These are phyloP conservation scores for Ascaphus truei DNA, from an alignment of 2,113 vertebrate genomes.

Conservation along the genomic window DNA sequence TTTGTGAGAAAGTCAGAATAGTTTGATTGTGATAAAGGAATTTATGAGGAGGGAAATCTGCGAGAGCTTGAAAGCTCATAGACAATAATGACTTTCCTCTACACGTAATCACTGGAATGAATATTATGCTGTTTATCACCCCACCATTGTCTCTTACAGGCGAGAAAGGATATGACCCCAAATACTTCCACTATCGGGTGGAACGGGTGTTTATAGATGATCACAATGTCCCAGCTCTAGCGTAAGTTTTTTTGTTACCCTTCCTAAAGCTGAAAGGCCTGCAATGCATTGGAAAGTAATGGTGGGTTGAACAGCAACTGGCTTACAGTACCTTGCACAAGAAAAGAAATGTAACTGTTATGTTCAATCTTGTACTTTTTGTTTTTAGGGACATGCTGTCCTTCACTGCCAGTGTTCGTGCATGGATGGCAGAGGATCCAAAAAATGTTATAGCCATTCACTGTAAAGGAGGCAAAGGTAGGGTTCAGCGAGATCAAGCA, in stretches of 20 bases:
- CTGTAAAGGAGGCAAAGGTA: slow-evolving; percentile 97
- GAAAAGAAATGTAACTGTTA: background rate
- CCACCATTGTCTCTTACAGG: slow-evolving; percentile 64
- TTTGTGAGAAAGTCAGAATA: too few relatives aligned
- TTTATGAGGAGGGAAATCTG: too few relatives aligned
- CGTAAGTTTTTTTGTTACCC: slow-evolving; percentile 62
- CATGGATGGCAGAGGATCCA: slow-evolving; percentile 81
- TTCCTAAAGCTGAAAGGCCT: too few relatives aligned
- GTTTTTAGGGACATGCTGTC: slow-evolving; percentile 80
- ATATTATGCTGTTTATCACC: too few relatives aligned
- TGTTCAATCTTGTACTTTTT: background rate
- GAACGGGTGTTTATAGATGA: slow-evolving; percentile 86
- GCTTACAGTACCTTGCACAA: background rate
- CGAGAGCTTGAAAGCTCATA: too few relatives aligned
- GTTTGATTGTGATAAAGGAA: too few relatives aligned
- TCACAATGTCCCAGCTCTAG: slow-evolving; percentile 85
- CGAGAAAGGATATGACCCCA: slow-evolving; percentile 86
- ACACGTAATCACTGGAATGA: too few relatives aligned
- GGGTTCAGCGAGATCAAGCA: too few relatives aligned
- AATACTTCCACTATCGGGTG: slow-evolving; percentile 85
- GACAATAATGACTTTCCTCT: too few relatives aligned
- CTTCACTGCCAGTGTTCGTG: slow-evolving; percentile 72
- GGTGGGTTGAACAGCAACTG: too few relatives aligned
- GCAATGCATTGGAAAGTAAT: too few relatives aligned
- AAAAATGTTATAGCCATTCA: slow-evolving; percentile 84